Percentiles rank a stretch among this genome's conserved stretches.
phyloP scores from a whole-genome alignment of 2,113 vertebrate genomes.

The Aldabrachelys gigantea region DNA sequence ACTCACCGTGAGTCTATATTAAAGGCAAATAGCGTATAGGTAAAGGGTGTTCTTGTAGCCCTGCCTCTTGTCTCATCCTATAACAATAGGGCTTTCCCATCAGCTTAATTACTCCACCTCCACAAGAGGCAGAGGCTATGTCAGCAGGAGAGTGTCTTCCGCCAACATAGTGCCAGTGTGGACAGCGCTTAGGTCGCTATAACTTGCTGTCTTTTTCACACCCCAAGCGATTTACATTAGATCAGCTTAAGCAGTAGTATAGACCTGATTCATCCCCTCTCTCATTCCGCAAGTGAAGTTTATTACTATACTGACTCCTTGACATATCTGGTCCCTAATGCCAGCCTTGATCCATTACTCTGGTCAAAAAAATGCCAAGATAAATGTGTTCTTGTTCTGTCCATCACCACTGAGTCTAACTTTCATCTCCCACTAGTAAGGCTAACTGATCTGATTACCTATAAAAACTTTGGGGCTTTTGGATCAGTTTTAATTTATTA shows the following conservation, averaged over 20 bases:
- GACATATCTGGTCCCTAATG: constrained; percentile 16
- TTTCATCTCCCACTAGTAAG: background rate
- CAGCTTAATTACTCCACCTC: too few relatives aligned
- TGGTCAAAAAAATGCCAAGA: background rate
- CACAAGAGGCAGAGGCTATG: too few relatives aligned
- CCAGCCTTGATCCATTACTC: background rate
- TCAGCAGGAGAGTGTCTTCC: too few relatives aligned
- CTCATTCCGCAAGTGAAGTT: constrained; percentile 12
- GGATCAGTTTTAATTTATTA: background rate
- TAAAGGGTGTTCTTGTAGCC: background rate
- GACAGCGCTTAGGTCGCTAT: too few relatives aligned
- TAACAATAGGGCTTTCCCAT: too few relatives aligned
- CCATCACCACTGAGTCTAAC: background rate
- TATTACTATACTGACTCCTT: background rate
- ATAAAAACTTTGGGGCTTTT: background rate
- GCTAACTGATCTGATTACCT: background rate
- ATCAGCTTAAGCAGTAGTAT: too few relatives aligned
- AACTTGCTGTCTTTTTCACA: too few relatives aligned
- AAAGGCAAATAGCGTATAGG: background rate
- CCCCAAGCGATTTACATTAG: too few relatives aligned
- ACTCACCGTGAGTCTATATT: too few relatives aligned
- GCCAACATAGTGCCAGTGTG: too few relatives aligned
- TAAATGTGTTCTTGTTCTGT: background rate
- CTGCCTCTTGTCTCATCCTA: background rate
- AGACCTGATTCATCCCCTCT: background rate